Conservation (phyloP, 2,888 invertebrate genomes). For the Xestia xanthographa region DNA sequence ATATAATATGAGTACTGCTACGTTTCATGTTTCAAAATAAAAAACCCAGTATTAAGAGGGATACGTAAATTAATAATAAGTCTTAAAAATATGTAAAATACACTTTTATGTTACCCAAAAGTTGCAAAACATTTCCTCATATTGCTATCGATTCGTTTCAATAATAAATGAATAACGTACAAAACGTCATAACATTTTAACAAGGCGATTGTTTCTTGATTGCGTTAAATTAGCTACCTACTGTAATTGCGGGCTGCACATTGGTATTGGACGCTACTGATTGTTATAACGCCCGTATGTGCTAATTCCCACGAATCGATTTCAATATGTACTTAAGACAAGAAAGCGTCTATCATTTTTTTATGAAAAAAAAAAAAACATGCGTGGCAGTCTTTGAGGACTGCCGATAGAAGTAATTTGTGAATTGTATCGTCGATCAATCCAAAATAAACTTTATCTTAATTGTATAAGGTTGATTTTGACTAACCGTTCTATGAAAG, state of each 20-base stretch:
- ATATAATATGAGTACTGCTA: not conserved
- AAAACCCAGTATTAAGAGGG: not conserved
- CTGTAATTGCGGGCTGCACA: not conserved
- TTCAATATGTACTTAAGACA: slow-evolving; percentile 1
- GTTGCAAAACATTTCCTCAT: slow-evolving; percentile 7
- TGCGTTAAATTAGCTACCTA: not conserved
- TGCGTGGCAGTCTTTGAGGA: no score
- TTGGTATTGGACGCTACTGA: not conserved
- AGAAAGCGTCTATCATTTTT: slow-evolving; percentile 14
- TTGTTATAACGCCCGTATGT: not conserved
- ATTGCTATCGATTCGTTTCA: slow-evolving; percentile 34
- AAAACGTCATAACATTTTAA: not conserved
- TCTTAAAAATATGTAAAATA: slow-evolving; percentile 12
- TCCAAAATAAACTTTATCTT: no score
- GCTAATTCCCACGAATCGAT: slow-evolving; percentile 19
- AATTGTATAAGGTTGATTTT: no score
- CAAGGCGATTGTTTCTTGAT: not conserved
- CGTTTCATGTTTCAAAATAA: not conserved
- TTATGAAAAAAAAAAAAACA: not conserved
- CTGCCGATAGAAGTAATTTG: no score
- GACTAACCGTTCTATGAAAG: no score
- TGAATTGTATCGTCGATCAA: no score
- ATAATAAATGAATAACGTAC: not conserved
- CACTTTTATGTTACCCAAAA: slow-evolving; percentile 4
- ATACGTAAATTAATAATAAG: not conserved